Conservation (phyloP, 2,113 vertebrate species). For the Pionites leucogaster region DNA sequence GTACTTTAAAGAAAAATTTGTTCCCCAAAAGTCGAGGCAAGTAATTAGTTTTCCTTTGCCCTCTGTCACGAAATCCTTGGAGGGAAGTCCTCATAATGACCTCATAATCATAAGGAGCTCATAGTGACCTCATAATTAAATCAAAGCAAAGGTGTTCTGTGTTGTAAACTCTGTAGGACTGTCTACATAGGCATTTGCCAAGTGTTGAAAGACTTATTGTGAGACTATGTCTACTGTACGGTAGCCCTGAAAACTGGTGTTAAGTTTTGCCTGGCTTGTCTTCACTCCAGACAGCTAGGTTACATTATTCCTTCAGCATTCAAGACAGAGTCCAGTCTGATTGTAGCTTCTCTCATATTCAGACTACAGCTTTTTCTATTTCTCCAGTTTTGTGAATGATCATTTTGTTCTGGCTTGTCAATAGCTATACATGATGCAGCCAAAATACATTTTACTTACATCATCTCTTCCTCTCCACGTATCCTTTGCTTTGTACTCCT, state of each 20-base stretch:
- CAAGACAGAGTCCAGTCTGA: not conserved
- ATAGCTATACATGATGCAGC: not conserved
- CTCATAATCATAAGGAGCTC: not conserved
- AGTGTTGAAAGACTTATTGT: not conserved
- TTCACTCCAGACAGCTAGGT: not conserved
- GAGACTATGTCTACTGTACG: not conserved
- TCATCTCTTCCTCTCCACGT: not conserved
- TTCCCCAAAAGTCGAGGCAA: not conserved
- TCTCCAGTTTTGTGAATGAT: not conserved
- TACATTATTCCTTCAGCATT: not conserved
- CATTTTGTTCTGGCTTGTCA: not conserved
- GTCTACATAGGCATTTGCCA: not conserved
- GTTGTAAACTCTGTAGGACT: not conserved
- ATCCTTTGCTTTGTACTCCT: not conserved
- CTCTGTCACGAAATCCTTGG: not conserved
- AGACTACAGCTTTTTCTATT: not conserved
- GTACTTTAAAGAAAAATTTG: not conserved
- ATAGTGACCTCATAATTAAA: not conserved
- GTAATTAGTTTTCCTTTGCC: not conserved
- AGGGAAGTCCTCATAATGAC: not conserved
- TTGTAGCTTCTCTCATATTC: not conserved
- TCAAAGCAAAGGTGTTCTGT: not conserved
- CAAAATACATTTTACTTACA: not conserved
- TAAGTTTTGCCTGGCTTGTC: not conserved
- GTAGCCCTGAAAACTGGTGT: not conserved